These are phyloP conservation scores for Avahi laniger DNA, from an alignment of 2,797 vertebrate genomes.

Conservation along the genomic window DNA sequence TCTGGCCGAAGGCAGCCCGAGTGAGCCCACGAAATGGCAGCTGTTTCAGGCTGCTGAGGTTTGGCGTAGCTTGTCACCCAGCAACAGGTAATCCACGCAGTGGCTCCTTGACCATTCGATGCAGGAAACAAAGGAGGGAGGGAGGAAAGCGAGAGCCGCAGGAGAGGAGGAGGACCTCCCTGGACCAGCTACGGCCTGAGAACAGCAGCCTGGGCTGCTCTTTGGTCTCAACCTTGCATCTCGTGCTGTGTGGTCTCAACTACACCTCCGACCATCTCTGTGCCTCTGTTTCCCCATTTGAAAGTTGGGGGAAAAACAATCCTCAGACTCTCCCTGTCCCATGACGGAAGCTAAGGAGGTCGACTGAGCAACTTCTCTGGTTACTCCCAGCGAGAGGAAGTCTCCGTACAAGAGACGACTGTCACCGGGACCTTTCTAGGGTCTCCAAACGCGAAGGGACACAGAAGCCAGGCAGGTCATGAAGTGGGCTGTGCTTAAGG, in stretches of 20 bases:
- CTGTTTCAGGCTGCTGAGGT: not conserved
- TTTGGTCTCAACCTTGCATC: fast-evolving
- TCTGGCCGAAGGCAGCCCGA: fast-evolving
- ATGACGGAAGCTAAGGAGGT: not conserved
- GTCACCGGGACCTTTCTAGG: fast-evolving
- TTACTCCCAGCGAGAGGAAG: not conserved
- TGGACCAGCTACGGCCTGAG: not conserved
- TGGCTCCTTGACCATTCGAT: not conserved
- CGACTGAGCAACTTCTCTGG: not conserved
- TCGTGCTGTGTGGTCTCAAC: not conserved
- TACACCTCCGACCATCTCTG: not conserved
- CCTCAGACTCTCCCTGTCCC: not conserved
- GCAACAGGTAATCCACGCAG: fast-evolving
- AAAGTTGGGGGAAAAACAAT: not conserved
- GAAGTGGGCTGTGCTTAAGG: fast-evolving
- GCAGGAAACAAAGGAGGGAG: not conserved
- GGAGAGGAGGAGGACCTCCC: not conserved
- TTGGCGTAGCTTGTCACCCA: not conserved
- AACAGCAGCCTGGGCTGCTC: fast-evolving
- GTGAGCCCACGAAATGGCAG: not conserved
- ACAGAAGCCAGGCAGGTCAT: not conserved
- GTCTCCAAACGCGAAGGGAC: not conserved
- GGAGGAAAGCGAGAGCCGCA: not conserved
- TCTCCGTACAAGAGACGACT: fast-evolving
- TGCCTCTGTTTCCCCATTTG: not conserved